Evolutionary conservation across 2,797 vertebrate genomes (phyloP), one percentile per base, ranked within the genome.

Genomic region (Garrulus glandarius): DNA sequence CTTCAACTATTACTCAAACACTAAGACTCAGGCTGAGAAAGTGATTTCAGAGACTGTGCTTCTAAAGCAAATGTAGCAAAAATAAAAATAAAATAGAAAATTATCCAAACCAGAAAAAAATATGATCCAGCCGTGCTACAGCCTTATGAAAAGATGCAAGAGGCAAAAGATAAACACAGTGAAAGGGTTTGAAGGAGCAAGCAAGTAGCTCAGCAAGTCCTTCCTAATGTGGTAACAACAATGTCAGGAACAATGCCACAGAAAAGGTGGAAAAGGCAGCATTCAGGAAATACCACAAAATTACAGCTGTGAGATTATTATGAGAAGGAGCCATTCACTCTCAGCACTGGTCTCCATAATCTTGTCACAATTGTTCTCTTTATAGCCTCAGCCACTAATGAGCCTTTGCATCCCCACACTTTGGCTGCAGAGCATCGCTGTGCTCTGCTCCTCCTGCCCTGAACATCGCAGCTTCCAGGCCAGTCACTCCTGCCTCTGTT

Each of bases 381-480:
- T 67, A 32, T 3, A 85, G 46, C 60, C 63, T 75, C 43, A 71
- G 69, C 60, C 53, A 53, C 57, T 23, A 37, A 39, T 1, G 80
- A 81, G 53, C 23, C 43, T 76, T 68, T 59, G 69, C 14, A 27
- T 75, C 76, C 47, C 36, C 64, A 20, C 16, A 4, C 20, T 8
- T 9, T 3, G 24, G 36, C 56, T 59, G 56, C 6, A 39, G 39
- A 39, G 44, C 21, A 44, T 50, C 27, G 5, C 50, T 19, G 50
- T 30, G 22, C 41, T 26, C 43, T n/a, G 41, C 43, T 46, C 16
- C 63, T 46, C 44, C 44, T 22, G 65, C 14, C 55, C 60, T 59
- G 1, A 23, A 65, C 2, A 1, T 3, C 1, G 0, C 23, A 22
- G 56, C 78, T 59, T 53, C 64, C 29, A 1, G 10, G 16, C 29